Evolutionary conservation across 2,888 invertebrate genomes (phyloP).

Genomic region (Andrena haemorrhoa): DNA sequence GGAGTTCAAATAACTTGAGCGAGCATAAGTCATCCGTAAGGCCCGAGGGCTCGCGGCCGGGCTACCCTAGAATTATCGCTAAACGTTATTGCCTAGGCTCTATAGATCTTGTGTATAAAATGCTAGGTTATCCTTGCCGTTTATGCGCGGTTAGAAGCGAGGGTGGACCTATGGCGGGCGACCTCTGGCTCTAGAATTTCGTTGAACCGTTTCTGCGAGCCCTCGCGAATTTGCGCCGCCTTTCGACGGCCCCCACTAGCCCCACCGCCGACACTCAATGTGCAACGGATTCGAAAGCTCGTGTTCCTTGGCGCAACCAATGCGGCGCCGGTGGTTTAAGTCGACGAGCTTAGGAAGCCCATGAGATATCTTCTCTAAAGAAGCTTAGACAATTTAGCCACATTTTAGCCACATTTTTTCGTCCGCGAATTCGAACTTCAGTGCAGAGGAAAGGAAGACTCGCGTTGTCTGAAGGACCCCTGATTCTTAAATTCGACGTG

Average conservation of each 20-base stretch:
- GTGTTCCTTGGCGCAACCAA: not conserved
- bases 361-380: too few relatives aligned
- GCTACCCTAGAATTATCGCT: constrained; percentile 84
- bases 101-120: constrained; percentile 85
- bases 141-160: constrained; percentile 77
- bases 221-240: constrained; percentile 23
- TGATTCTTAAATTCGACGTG: constrained; percentile 22
- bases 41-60: constrained; percentile 75
- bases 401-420: too few relatives aligned
- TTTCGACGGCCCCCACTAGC: not conserved
- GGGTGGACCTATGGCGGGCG: constrained; percentile 75
- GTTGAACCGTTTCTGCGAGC: constrained; percentile 45
- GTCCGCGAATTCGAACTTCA: not conserved
- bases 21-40: constrained; percentile 81
- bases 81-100: constrained; percentile 85
- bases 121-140: constrained; percentile 81
- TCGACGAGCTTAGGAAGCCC: too few relatives aligned
- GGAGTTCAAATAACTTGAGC: constrained; percentile 69
- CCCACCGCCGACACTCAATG: not conserved
- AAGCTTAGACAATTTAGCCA: too few relatives aligned
- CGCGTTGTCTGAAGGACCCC: not conserved
- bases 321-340: too few relatives aligned
- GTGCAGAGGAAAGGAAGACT: not conserved
- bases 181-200: constrained; percentile 67
- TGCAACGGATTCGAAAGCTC: not conserved